Percentiles rank a stretch among this genome's conserved stretches.
Conservation (phyloP, 30 jellyfish, hydroid and myxozoan genomes). For the Turritopsis rubra region DNA sequence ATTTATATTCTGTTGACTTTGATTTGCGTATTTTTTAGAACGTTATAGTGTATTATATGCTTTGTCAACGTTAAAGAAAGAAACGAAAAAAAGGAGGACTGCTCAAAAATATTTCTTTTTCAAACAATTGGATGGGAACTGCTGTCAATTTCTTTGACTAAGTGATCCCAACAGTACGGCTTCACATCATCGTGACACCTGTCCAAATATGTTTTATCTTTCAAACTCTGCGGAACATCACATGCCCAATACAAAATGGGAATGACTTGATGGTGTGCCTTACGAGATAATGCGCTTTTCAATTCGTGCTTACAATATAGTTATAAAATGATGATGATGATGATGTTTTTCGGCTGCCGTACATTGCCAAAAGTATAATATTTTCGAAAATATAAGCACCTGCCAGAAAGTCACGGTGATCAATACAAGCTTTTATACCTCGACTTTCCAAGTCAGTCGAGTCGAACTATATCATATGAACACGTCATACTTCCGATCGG, state of each 20-base stretch:
- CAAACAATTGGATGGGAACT: too few species aligned
- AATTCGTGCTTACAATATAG: conserved; percentile 74
- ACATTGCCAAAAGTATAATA: conserved; percentile 60
- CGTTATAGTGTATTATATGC: too few species aligned
- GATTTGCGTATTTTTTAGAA: too few species aligned
- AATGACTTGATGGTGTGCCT: conserved; percentile 44
- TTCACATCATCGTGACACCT: conserved; percentile 75
- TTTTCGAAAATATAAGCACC: conserved; percentile 66
- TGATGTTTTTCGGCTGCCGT: conserved; percentile 62
- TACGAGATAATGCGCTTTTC: conserved; percentile 52
- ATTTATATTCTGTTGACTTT: too few species aligned
- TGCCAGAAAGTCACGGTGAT: conserved; percentile 52
- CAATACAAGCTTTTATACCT: conserved; percentile 58
- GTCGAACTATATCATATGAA: conserved; percentile 88
- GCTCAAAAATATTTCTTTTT: too few species aligned
- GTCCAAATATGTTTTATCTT: conserved; percentile 66
- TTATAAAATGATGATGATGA: conserved; percentile 65
- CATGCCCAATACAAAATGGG: conserved; percentile 61
- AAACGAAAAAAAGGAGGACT: too few species aligned
- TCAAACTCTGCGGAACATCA: conserved; percentile 44
- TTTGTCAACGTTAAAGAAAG: too few species aligned
- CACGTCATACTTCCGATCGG: conserved; percentile 30
- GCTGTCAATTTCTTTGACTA: conserved; percentile 19
- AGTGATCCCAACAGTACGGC: conserved; percentile 65
- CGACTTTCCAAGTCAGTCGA: conserved; percentile 32